Evolutionary conservation across 2,113 vertebrate genomes (phyloP).

Genomic region (Hiodon alosoides): DNA sequence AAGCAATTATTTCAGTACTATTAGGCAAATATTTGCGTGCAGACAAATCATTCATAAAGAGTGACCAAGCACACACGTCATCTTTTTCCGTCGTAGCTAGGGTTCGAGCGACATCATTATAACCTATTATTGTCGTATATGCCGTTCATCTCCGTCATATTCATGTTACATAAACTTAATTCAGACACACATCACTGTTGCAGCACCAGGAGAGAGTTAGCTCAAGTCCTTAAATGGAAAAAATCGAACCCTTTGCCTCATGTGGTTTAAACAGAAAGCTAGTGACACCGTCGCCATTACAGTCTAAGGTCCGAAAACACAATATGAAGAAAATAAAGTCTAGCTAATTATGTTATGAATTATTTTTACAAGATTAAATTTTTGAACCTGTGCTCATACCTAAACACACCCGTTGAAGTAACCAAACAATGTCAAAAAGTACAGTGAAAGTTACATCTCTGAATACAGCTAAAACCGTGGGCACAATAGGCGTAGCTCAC

Average conservation of each 20-base stretch:
- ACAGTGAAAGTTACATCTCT: constrained; percentile 5
- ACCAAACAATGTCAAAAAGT: constrained; percentile 1
- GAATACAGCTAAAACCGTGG: constrained; percentile 1
- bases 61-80: too few species aligned
- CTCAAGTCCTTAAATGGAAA: background rate
- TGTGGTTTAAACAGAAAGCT: constrained; percentile 26
- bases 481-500: constrained; percentile 30
- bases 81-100: background rate
- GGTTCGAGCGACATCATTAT: constrained; percentile 20
- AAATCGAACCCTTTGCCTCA: constrained; percentile 16
- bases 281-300: constrained; percentile 66
- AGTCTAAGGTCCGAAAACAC: constrained; percentile 60
- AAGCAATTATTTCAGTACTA: too few species aligned
- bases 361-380: constrained; percentile 8
- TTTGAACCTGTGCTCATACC: constrained; percentile 10
- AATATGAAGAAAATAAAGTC: constrained; percentile 2
- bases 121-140: background rate
- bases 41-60: too few species aligned
- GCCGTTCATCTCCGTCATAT: background rate
- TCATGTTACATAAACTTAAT: constrained; percentile 13
- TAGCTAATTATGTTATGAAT: constrained; percentile 17
- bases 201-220: constrained; percentile 3
- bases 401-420: background rate
- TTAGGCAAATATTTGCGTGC: too few species aligned
- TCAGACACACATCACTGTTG: background rate